phyloP scores from a whole-genome alignment of 2,113 vertebrate species.

The Chloebia gouldiae region DNA sequence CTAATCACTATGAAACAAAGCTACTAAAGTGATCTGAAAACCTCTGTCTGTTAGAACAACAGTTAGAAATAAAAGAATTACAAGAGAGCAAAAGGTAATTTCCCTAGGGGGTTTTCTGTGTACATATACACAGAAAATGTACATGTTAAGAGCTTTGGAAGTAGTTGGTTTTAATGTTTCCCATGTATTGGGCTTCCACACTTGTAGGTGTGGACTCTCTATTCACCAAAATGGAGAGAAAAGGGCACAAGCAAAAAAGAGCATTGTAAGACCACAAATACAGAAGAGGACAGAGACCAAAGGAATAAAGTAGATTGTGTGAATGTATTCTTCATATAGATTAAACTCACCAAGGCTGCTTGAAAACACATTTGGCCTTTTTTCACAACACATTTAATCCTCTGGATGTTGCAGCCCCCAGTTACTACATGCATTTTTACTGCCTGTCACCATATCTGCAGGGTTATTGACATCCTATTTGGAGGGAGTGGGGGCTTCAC shows the following conservation, averaged over 20 bases:
- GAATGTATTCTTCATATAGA: neutral
- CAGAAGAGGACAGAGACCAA: neutral
- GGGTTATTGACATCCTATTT: neutral
- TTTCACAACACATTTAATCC: neutral
- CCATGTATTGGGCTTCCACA: neutral
- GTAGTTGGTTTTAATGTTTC: neutral
- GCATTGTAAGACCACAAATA: neutral
- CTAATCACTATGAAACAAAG: neutral
- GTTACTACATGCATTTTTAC: neutral
- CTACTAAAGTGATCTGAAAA: neutral
- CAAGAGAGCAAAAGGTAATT: neutral
- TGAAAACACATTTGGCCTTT: neutral
- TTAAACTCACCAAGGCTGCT: neutral
- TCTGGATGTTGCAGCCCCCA: neutral
- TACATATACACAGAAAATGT: neutral
- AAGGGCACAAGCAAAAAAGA: neutral
- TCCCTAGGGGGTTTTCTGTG: neutral
- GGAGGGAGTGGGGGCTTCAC: neutral
- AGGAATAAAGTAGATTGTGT: neutral
- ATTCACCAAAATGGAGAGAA: neutral
- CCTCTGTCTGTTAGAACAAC: neutral
- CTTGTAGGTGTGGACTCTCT: neutral
- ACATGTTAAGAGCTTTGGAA: neutral
- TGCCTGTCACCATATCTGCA: fast-evolving
- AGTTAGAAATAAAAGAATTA: neutral